phyloP scores from a whole-genome alignment of 2,113 vertebrate species.

The Baryphthengus martii region DNA sequence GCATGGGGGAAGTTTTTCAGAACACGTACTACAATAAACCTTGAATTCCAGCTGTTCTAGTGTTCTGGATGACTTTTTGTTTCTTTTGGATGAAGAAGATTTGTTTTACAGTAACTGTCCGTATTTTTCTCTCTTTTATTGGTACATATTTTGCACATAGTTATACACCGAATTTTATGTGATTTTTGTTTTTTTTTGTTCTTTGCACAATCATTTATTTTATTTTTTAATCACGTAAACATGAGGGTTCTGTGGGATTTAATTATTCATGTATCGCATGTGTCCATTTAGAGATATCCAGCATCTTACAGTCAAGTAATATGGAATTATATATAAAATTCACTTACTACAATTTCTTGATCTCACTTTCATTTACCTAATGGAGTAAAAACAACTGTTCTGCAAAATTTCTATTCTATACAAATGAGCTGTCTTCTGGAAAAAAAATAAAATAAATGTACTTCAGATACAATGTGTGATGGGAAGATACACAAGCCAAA shows the following conservation, averaged over 20 bases:
- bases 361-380: slow-evolving; percentile 11
- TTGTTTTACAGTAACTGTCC: slow-evolving; percentile 55
- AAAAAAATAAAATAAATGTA: background rate
- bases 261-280: slow-evolving; percentile 34
- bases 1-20: slow-evolving; percentile 60
- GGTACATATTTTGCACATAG: slow-evolving; percentile 40
- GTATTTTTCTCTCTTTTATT: slow-evolving; percentile 30
- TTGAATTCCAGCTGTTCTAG: slow-evolving; percentile 41
- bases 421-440: background rate
- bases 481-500: background rate
- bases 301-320: background rate
- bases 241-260: slow-evolving; percentile 18
- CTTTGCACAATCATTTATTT: slow-evolving; percentile 3
- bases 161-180: slow-evolving; percentile 24
- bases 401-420: slow-evolving; percentile 1
- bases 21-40: slow-evolving; percentile 39
- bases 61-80: slow-evolving; percentile 58
- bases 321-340: background rate
- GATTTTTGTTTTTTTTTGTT: slow-evolving; percentile 38
- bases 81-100: slow-evolving; percentile 34
- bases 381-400: slow-evolving; percentile 20
- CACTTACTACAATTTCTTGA: slow-evolving; percentile 5
- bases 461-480: background rate
- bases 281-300: slow-evolving; percentile 15
- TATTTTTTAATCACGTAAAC: background rate